Conservation (phyloP, 2,113 vertebrate genomes). For the Odobenus rosmarus region DNA sequence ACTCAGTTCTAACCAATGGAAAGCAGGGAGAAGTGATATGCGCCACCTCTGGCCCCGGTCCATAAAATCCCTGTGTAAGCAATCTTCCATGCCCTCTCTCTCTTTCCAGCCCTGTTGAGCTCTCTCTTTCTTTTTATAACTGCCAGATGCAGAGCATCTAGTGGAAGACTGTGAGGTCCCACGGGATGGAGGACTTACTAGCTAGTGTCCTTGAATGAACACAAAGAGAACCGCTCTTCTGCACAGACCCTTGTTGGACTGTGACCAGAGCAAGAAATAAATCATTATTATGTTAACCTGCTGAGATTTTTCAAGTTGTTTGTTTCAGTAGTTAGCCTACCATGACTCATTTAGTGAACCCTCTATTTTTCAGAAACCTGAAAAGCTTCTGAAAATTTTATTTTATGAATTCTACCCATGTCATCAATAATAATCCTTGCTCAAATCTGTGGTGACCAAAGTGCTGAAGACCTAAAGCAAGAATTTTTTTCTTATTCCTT, state of each 20-base stretch:
- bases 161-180: neutral
- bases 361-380: slow-evolving; percentile 30
- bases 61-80: neutral
- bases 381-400: slow-evolving; percentile 13
- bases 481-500: slow-evolving; percentile 9
- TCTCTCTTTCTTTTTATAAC: neutral
- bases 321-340: neutral
- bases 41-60: neutral
- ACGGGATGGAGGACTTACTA: neutral
- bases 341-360: neutral
- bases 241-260: neutral
- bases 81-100: neutral
- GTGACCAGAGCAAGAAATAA: neutral
- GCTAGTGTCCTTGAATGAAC: neutral
- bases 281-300: neutral
- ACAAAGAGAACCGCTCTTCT: neutral
- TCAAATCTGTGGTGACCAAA: neutral
- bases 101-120: neutral
- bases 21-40: neutral
- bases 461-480: neutral
- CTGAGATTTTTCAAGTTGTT: neutral
- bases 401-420: slow-evolving; percentile 34
- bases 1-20: slow-evolving; percentile 3
- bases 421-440: neutral
- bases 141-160: neutral